A percentile compares a stretch with the other conserved stretches of the same genome.
phyloP scores from a whole-genome alignment of 2,888 invertebrate genomes.

The Caenorhabditis japonica region DNA sequence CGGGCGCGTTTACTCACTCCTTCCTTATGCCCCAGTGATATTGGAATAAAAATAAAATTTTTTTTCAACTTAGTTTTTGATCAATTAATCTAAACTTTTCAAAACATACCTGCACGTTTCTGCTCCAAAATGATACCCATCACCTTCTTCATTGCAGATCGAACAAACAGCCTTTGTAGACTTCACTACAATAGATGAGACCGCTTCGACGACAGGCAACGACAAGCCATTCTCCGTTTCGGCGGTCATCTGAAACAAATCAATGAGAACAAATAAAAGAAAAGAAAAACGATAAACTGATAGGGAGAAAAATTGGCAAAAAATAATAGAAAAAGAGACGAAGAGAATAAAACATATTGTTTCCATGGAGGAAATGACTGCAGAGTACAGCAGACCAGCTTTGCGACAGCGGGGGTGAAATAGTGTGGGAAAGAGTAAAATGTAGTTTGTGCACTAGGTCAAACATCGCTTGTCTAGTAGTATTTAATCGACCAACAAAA shows the following conservation, averaged over 20 bases:
- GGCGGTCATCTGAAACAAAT: not conserved
- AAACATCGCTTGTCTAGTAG: not conserved
- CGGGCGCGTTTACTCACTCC: no score
- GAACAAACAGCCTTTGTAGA: constrained; percentile 16
- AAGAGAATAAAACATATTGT: constrained; percentile 2
- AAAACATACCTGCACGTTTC: constrained; percentile 44
- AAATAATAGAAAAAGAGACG: not conserved
- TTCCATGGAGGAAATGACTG: constrained; percentile 4
- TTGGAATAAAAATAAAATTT: no score
- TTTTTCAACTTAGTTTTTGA: not conserved
- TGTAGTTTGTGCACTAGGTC: constrained; percentile 23
- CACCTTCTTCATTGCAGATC: constrained; percentile 40
- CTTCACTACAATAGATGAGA: not conserved
- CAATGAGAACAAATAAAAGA: constrained; percentile 4
- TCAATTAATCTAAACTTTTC: not conserved
- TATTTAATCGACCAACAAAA: no score
- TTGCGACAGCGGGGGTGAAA: constrained; percentile 1
- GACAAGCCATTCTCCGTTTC: no score
- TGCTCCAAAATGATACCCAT: constrained; percentile 50
- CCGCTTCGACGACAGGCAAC: no score
- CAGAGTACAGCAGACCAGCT: constrained; percentile 17
- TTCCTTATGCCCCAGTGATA: no score
- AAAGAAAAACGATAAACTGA: constrained; percentile 5
- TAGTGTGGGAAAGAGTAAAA: constrained; percentile 8
- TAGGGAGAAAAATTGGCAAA: not conserved